phyloP scores from a whole-genome alignment of 2,888 invertebrate species.

The Ornithoptera priamus region DNA sequence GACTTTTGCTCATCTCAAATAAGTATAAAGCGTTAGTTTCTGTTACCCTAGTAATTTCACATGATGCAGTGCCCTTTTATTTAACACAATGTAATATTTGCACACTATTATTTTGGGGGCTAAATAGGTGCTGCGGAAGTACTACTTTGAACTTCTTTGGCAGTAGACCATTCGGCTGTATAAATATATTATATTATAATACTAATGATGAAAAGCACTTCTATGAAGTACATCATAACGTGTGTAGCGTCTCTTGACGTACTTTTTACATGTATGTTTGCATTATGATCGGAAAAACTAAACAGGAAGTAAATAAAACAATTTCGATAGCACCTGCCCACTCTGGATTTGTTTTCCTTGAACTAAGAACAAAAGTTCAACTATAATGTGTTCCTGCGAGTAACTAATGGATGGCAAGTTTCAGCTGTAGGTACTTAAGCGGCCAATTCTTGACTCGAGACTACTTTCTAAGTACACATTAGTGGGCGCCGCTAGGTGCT shows the following conservation, averaged over 20 bases:
- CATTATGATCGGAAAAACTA: slow-evolving; percentile 13
- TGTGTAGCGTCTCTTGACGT: neutral
- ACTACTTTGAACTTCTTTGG: no score
- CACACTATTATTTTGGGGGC: no score
- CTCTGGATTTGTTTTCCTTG: slow-evolving; percentile 50
- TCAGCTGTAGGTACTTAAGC: slow-evolving; percentile 68
- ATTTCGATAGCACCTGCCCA: slow-evolving; percentile 37
- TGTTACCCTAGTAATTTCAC: neutral
- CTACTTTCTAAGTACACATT: slow-evolving; percentile 76
- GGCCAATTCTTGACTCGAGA: slow-evolving; percentile 69
- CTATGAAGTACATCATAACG: no score
- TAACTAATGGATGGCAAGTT: slow-evolving; percentile 75
- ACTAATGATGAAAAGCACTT: no score
- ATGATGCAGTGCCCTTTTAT: neutral
- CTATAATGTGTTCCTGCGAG: slow-evolving; percentile 71
- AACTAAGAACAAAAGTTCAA: slow-evolving; percentile 67
- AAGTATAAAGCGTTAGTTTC: no score
- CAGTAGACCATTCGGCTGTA: no score
- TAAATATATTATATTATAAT: no score
- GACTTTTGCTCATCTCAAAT: neutral
- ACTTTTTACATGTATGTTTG: slow-evolving; percentile 1
- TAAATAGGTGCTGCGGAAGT: no score
- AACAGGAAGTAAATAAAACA: slow-evolving; percentile 32
- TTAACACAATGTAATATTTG: no score
- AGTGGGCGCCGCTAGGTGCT: slow-evolving; percentile 60